Evolutionary conservation across 2,888 invertebrate genomes (phyloP).

Genomic region (Plusia festucae): DNA sequence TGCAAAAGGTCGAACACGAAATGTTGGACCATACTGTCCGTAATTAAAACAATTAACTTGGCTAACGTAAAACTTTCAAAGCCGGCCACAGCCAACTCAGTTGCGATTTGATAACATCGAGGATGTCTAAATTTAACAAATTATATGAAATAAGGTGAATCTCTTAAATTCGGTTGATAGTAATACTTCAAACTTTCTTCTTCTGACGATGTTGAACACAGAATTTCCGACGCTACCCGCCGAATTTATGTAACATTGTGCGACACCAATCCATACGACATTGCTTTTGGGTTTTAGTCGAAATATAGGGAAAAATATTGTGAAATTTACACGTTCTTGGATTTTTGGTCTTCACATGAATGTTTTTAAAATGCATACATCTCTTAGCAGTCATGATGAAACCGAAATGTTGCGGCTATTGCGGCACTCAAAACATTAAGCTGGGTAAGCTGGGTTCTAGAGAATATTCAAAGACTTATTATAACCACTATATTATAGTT

Average conservation of each 20-base stretch:
- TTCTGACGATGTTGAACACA: not conserved
- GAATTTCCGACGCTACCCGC: not conserved
- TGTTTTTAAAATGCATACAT: not conserved
- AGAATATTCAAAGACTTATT: not conserved
- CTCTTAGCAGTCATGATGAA: not conserved
- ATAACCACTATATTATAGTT: not conserved
- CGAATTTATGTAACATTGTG: conserved; percentile 7
- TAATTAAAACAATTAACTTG: conserved; percentile 56
- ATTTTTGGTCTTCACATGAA: not conserved
- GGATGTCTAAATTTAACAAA: conserved; percentile 37
- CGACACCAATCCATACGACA: not conserved
- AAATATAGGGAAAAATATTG: not conserved
- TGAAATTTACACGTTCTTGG: not conserved
- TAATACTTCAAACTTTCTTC: not conserved
- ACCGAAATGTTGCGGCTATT: not conserved
- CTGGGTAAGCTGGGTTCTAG: not conserved
- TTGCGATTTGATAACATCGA: conserved; percentile 35
- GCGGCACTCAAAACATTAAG: not conserved
- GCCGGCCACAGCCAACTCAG: conserved; percentile 13
- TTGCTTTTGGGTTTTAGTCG: not conserved
- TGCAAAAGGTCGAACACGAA: conserved; percentile 34
- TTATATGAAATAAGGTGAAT: not conserved
- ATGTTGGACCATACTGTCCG: conserved; percentile 46
- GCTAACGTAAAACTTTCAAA: conserved; percentile 22
- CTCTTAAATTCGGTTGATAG: not conserved